These are phyloP conservation scores for Thelaira solivaga DNA, from an alignment of 2,888 invertebrate genomes.

Conservation along the genomic window DNA sequence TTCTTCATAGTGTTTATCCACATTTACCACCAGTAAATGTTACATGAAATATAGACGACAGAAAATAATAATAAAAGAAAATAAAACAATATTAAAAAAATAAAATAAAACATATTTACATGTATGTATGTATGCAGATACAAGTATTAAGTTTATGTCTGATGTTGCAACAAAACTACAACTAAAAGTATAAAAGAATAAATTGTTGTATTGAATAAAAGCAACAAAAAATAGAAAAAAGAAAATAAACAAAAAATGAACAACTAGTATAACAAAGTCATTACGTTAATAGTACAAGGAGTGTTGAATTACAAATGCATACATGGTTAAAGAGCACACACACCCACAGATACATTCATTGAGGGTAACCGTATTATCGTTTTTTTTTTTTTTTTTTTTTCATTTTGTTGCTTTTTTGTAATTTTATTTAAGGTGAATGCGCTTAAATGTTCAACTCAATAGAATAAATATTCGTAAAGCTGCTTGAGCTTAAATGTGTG, in stretches of 20 bases:
- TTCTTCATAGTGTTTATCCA: slow-evolving; percentile 19
- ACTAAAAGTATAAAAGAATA: slow-evolving; percentile 35
- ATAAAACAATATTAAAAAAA: slow-evolving; percentile 20
- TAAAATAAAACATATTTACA: too few species aligned
- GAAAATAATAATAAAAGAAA: slow-evolving; percentile 16
- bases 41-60: slow-evolving; percentile 33
- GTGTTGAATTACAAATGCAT: slow-evolving; percentile 38
- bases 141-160: slow-evolving; percentile 1
- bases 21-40: slow-evolving; percentile 48
- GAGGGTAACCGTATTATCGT: slow-evolving; percentile 70
- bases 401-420: too few species aligned
- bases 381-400: too few species aligned
- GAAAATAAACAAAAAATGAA: slow-evolving; percentile 2
- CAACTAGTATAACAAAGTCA: slow-evolving; percentile 36
- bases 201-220: slow-evolving; percentile 38
- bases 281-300: slow-evolving; percentile 38
- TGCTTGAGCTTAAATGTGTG: slow-evolving; percentile 13
- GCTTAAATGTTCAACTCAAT: slow-evolving; percentile 72
- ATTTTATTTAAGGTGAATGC: slow-evolving; percentile 72
- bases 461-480: slow-evolving; percentile 42
- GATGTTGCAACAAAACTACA: slow-evolving; percentile 32
- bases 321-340: background rate
- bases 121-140: too few species aligned
- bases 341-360: background rate
- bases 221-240: slow-evolving; percentile 1